A percentile compares a stretch with the other conserved stretches of the same genome.
These are phyloP conservation scores for Actinia tenebrosa DNA, from an alignment of 64 coral and sea anemone species.

Conservation along the genomic window DNA sequence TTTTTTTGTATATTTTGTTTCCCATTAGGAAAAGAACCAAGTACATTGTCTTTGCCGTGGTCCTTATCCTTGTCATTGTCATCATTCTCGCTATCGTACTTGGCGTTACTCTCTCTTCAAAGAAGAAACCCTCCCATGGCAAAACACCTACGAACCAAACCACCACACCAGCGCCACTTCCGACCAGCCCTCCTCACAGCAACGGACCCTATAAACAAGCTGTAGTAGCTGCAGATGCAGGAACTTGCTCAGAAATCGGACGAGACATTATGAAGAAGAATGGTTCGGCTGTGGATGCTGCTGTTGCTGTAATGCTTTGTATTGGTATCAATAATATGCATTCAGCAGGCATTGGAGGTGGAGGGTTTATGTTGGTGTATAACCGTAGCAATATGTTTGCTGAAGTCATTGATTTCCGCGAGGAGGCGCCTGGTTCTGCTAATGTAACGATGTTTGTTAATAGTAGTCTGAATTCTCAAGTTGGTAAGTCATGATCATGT, in stretches of 20 bases:
- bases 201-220: conserved; percentile 68
- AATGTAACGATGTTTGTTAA: not conserved
- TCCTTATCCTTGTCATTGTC: not conserved
- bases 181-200: conserved; percentile 26
- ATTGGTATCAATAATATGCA: conserved; percentile 94
- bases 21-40: not conserved
- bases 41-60: not conserved
- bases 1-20: no score
- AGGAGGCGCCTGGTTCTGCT: conserved; percentile 60
- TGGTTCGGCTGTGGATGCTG: conserved; percentile 83
- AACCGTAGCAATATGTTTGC: not conserved
- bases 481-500: not conserved
- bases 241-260: conserved; percentile 71
- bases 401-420: conserved; percentile 72
- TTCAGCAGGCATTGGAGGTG: conserved; percentile 90
- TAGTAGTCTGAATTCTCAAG: not conserved
- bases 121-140: not conserved
- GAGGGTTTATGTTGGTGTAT: conserved; percentile 90
- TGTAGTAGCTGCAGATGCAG: conserved; percentile 79
- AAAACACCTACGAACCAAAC: not conserved
- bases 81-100: not conserved
- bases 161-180: not conserved
- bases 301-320: conserved; percentile 77
- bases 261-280: conserved; percentile 80
- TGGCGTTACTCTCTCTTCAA: not conserved